Base-by-base conservation (phyloP, 2,888 invertebrate genomes). In the Arrhopalites spinosus region DNA sequence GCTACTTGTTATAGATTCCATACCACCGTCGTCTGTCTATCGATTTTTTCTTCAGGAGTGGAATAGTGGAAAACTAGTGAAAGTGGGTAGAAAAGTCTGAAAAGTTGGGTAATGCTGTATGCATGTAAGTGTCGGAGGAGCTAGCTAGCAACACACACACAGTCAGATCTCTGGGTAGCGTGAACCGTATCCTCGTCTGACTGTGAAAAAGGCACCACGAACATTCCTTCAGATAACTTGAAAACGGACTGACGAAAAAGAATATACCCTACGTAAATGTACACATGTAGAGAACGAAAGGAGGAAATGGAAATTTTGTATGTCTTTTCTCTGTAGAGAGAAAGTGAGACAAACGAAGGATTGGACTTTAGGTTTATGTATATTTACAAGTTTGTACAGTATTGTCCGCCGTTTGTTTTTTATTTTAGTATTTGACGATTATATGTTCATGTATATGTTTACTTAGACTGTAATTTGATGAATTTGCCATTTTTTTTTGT, bases 81-180 rank as follows among this genome's bases (percentile, higher is more conserved):
- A 69, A 69, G 69, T 68, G 29, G 69, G 69, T 69, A 69, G 69
- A 69, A 69, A 69, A 69, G 69, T 69, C 53, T 50, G 69, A 53
- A 53, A 69, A 69, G 50, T 69, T 69, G 56, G 50, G 56, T 53
- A 69, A 53, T 53, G 69, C 47, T 69, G 53, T 36, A 36, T 36
- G 36, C 36, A 13, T 61, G 61, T 23, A 61, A 25, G 61, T 27
- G 25, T n/a, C 20, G 25, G 61, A 25, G 25, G 61, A 36, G 36
- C 36, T 36, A 36, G 36, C 5, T 3, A 36, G 36, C 36, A 36
- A 36, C 36, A 36, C 36, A 36, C 36, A 36, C 36, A 36, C 5
- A 36, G 36, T 36, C 36, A 36, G 36, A 36, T 36, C 36, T 36
- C 36, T 36, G 5, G 3, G 5, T 36, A 3, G n/a, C n/a, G 53